Conservation (phyloP, 2,888 invertebrate species). For the Apamea epomidion region DNA sequence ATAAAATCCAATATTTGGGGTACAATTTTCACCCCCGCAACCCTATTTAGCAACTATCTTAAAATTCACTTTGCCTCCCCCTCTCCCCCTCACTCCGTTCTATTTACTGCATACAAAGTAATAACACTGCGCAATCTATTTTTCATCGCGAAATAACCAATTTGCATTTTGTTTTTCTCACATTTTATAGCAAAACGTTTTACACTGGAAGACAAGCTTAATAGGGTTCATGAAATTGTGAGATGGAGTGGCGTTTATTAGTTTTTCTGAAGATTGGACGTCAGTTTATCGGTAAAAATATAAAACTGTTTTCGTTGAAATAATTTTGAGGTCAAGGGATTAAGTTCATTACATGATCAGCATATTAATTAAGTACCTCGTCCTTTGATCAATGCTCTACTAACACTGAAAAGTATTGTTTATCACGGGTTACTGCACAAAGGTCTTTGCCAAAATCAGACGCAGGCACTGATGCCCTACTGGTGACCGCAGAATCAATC, state of each 20-base stretch:
- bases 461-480: constrained; percentile 8
- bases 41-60: constrained; percentile 55
- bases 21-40: constrained; percentile 1
- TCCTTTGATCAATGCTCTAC: constrained; percentile 19
- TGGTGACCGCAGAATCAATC: constrained; percentile 36
- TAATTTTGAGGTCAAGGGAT: not conserved
- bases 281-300: constrained; percentile 7
- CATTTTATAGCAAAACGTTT: constrained; percentile 49
- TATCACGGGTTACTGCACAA: constrained; percentile 24
- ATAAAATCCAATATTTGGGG: not conserved
- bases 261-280: constrained; percentile 13
- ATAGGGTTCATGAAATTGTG: constrained; percentile 38
- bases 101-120: constrained; percentile 63
- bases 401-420: constrained; percentile 7
- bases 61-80: constrained; percentile 60
- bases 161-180: constrained; percentile 64
- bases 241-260: constrained; percentile 45
- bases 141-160: constrained; percentile 63
- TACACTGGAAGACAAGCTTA: constrained; percentile 55
- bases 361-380: not conserved
- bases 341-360: not conserved
- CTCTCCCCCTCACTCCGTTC: constrained; percentile 26
- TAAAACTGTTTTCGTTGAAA: constrained; percentile 1
- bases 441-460: constrained; percentile 25
- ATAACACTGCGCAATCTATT: constrained; percentile 65